Evolutionary conservation across 2,888 invertebrate genomes (phyloP), one percentile per base, ranked within the genome.

Genomic region (Anthophora plumipes): DNA sequence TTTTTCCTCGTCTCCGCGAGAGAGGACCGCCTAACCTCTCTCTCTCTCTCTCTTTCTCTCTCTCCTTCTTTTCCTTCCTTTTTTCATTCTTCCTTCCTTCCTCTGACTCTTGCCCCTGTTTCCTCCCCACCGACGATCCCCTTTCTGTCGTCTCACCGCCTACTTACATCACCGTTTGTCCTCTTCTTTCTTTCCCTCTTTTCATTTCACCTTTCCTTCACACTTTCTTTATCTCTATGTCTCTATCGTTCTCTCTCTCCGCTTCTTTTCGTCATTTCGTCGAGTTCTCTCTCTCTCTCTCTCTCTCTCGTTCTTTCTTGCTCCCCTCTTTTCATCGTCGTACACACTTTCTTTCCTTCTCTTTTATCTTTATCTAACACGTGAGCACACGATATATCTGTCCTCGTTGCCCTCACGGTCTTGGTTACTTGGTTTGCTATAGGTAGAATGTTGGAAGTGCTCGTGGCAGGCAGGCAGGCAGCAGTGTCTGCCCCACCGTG

Each of bases 1-100:
- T 78, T 77, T 82, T 85, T 80, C 76, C 63, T 78, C 67, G 41
- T 83, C 83, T 43, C 66, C 72, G 60, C 70, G 75, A 83, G 60
- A 73, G 75, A 83, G 60, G 55, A 77, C 73, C 76, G 64, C 41
- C 71, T 60, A 31, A 63, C 71, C 57, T 54, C 67, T n/a, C n/a
- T n/a, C n/a, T n/a, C n/a, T n/a, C n/a, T n/a, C n/a, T n/a, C n/a
- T n/a, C n/a, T n/a, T n/a, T n/a, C n/a, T n/a, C n/a, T n/a, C n/a
- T n/a, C n/a, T 66, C 60, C 46, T 20, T n/a, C 22, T 54, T 60
- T 50, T 57, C 52, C 22, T 59, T 52, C 52, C 9, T 50, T 76
- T 17, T 41, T 39, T 48, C 52, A 57, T 64, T 57, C 55, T 55
- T 72, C 46, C 75, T 67, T 79, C 64, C 68, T 63, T 61, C 59